These are phyloP conservation scores for Dicerorhinus sumatrensis DNA, from an alignment of 2,113 vertebrate species.

Conservation along the genomic window DNA sequence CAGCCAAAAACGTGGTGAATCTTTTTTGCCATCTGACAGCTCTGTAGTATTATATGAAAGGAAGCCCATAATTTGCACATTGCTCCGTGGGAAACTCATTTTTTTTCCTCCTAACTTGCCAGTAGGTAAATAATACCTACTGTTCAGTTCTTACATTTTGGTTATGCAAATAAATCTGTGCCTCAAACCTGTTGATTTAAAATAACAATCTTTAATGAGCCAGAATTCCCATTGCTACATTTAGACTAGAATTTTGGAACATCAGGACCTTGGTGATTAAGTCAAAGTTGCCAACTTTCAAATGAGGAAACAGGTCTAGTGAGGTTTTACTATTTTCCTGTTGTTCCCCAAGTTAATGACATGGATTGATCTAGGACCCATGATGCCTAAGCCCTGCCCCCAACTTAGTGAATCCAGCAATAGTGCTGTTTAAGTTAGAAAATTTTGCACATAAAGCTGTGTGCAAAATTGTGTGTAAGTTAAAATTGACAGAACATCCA, in stretches of 20 bases:
- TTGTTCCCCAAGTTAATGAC: not conserved
- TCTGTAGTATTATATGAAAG: not conserved
- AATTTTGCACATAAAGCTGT: not conserved
- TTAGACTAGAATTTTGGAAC: not conserved
- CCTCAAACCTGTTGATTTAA: conserved; percentile 50
- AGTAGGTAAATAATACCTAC: conserved; percentile 53
- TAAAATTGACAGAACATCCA: not conserved
- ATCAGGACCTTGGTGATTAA: not conserved
- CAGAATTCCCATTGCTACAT: conserved; percentile 28
- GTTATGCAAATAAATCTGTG: conserved; percentile 54
- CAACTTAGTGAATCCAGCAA: not conserved
- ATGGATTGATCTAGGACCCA: not conserved
- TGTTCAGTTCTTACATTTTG: conserved; percentile 45
- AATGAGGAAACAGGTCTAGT: not conserved
- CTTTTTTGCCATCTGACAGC: conserved; percentile 54
- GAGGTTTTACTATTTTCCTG: not conserved
- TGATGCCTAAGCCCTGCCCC: not conserved
- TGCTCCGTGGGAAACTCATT: conserved; percentile 27
- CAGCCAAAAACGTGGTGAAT: conserved; percentile 9
- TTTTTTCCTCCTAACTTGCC: not conserved
- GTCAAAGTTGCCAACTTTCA: not conserved
- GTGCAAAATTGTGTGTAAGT: not conserved
- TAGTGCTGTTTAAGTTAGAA: not conserved
- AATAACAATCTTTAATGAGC: conserved; percentile 55
- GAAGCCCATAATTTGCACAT: not conserved